phyloP scores from a whole-genome alignment of 2,797 vertebrate genomes.

The Peromyscus nudipes region DNA sequence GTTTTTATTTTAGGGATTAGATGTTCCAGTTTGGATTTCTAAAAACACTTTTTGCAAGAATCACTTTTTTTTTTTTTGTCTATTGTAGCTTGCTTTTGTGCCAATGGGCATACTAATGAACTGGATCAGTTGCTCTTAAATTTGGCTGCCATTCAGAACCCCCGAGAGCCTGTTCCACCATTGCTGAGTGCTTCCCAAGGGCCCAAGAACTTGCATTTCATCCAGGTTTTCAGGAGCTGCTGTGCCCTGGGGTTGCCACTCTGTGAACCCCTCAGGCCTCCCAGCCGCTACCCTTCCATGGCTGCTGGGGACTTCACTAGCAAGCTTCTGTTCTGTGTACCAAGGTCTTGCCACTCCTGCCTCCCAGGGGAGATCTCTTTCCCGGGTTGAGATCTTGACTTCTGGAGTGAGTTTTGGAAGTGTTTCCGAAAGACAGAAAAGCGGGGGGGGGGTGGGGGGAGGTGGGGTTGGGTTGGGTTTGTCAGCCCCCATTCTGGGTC shows the following conservation, averaged over 20 bases:
- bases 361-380: not conserved
- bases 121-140: not conserved
- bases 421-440: not conserved
- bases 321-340: not conserved
- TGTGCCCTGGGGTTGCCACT: too few relatives aligned
- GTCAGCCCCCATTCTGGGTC: not conserved
- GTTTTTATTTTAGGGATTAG: not conserved
- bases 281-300: rapidly evolving
- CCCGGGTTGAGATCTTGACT: not conserved
- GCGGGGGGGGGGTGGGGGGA: not conserved
- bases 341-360: too few relatives aligned
- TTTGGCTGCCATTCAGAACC: not conserved
- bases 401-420: not conserved
- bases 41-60: not conserved
- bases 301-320: not conserved
- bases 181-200: not conserved
- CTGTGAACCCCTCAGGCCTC: not conserved
- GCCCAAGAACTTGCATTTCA: not conserved
- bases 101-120: not conserved
- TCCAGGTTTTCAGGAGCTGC: not conserved
- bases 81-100: not conserved
- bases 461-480: not conserved
- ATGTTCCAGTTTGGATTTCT: not conserved
- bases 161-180: not conserved
- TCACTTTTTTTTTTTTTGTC: not conserved